Percentiles rank a stretch among this genome's conserved stretches.
Evolutionary conservation across 2,113 vertebrate genomes (phyloP).

Genomic region (Gorsachius goisagi): DNA sequence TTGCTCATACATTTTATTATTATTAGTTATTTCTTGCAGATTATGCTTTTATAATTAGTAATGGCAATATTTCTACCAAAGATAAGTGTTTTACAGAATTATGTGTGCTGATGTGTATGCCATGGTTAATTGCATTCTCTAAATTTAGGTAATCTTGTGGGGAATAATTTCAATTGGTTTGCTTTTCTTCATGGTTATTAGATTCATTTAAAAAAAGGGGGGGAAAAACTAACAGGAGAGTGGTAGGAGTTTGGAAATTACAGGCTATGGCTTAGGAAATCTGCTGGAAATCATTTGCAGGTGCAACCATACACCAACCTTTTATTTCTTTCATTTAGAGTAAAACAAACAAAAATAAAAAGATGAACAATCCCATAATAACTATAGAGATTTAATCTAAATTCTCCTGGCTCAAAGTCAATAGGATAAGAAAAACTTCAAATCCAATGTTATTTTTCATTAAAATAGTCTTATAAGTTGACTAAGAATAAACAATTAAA

Average conservation of each 20-base stretch:
- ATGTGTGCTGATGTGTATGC: background rate
- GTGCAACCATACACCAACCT: background rate
- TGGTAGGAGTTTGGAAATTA: background rate
- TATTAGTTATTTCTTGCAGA: slow-evolving; percentile 24
- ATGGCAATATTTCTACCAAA: slow-evolving; percentile 8
- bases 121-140: slow-evolving; percentile 40
- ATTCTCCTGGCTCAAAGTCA: background rate
- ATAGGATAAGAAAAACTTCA: background rate
- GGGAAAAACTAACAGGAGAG: background rate
- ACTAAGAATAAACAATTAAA: background rate
- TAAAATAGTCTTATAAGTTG: background rate
- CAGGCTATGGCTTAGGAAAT: background rate
- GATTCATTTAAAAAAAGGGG: background rate
- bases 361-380: accelerated
- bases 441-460: background rate
- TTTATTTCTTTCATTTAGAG: background rate
- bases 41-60: slow-evolving; percentile 29
- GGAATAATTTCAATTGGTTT: slow-evolving; percentile 43
- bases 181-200: background rate
- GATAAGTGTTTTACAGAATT: slow-evolving; percentile 11
- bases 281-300: background rate
- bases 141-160: slow-evolving; percentile 36
- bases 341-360: background rate
- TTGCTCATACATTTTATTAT: background rate
- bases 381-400: background rate